Evolutionary conservation across 2,797 vertebrate genomes (phyloP), one percentile per base, ranked within the genome.

Genomic region (Darevskia nairensis): DNA sequence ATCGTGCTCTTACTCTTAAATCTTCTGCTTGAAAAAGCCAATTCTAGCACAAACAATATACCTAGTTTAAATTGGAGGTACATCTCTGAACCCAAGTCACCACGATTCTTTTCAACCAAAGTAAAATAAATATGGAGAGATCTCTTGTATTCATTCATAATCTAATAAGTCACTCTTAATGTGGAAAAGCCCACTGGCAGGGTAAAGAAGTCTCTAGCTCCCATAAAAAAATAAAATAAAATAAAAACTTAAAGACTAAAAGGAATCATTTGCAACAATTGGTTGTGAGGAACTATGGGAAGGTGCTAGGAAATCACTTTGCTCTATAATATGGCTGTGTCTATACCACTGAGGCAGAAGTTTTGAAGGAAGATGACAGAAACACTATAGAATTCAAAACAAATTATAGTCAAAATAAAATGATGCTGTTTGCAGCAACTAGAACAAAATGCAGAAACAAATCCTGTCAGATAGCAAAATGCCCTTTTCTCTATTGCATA

Each of bases 341-440:
- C 85, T 81, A 71, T 27, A 55, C 25, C 32, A 84, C 59, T 90
- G 85, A 75, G 90, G 89, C 82, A 74, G 86, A 91, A 93, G 83
- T 81, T 66, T 85, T 66, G 71, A 80, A 80, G 19, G 78, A 92
- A 75, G 89, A 92, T 88, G 85, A 74, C 35, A 90, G 89, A 88
- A 88, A 85, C 82, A 91, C 89, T 86, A 68, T 84, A 85, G 84
- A 94, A 94, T 88, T 88, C 72, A 29, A 93, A 89, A 80, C 76
- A 27, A 39, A 66, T 79, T 66, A 90, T 0, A 0, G 1, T 55
- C 50, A 15, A 0, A 91, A 1, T 32, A 80, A 76, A 88, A 72
- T 23, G 25, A 5, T 21, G 32, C 41, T 23, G 89, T 79, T 79
- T 0, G 0, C 74, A 88, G 19, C 25, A 87, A 89, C 0, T 74